Evolutionary conservation across 2,888 invertebrate genomes (phyloP), one percentile per base, ranked within the genome.

Genomic region (Chaetoderma sp.): DNA sequence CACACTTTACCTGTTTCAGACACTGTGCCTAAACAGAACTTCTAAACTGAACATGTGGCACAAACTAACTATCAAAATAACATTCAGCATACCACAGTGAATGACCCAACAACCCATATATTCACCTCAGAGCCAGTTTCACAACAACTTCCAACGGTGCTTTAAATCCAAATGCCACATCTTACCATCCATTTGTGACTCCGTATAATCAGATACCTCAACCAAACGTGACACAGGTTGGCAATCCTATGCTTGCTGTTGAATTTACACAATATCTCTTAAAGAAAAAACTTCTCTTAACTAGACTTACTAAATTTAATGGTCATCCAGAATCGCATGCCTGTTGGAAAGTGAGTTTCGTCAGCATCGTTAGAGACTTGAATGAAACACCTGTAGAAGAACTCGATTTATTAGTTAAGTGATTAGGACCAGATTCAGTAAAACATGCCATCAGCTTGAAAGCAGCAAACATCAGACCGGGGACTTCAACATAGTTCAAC

Each of bases 271-370:
- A 25, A n/a, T 65, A 39, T 52, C 25, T 67, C 25, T 18, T 67
- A 13, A 65, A 60, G 44, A 63, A 59, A 54, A 67, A 71, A 16
- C 25, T 70, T 21, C 32, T 71, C n/a, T 32, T 65, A 18, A 21
- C 58, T 13, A 42, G 47, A 33, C 47, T 65, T 10, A 25, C 27
- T 25, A 57, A 45, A 18, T 66, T 66, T 61, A 60, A 71, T 44
- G 71, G 68, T 28, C 61, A 60, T n/a, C 64, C 62, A 27, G 67
- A 69, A 39, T 21, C 25, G 4, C 65, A 64, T 52, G 25, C 39
- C 8, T 32, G 56, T 1, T 71, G 69, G 67, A 71, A 65, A 55
- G 49, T 33, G 2, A 64, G 60, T 36, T 67, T 71, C 36, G 36
- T 44, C 18, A 39, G 27, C 23, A 49, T 71, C 33, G 32, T 67